These are phyloP conservation scores for Ia io DNA, from an alignment of 2,113 vertebrate genomes.

Conservation along the genomic window DNA sequence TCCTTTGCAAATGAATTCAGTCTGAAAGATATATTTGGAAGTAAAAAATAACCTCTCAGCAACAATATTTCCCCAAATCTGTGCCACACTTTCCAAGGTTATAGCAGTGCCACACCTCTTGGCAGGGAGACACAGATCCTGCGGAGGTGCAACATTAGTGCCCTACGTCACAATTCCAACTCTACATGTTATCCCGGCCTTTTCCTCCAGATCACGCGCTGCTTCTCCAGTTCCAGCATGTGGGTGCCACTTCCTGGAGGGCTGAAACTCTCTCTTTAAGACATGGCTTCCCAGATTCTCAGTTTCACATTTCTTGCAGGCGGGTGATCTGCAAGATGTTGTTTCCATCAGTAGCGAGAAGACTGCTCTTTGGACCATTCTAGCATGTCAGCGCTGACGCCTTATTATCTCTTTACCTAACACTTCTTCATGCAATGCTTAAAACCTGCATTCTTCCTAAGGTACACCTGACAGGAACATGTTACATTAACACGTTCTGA, in stretches of 20 bases:
- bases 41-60: slow-evolving; percentile 40
- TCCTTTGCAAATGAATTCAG: slow-evolving; percentile 48
- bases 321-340: neutral
- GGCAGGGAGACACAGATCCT: neutral
- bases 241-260: neutral
- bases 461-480: neutral
- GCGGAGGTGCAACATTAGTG: neutral
- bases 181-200: neutral
- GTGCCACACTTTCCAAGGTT: neutral
- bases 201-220: neutral
- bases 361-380: neutral
- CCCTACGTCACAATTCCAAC: neutral
- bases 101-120: slow-evolving; percentile 7
- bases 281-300: neutral
- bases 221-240: neutral
- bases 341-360: neutral
- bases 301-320: neutral
- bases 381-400: neutral
- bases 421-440: neutral
- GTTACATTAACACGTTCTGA: neutral
- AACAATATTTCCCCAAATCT: slow-evolving; percentile 41
- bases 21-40: slow-evolving; percentile 45
- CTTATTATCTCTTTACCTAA: neutral
- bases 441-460: neutral
- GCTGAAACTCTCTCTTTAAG: neutral